Conservation (phyloP, 2,888 invertebrate species). For the Listrodromus nycthemerus region DNA sequence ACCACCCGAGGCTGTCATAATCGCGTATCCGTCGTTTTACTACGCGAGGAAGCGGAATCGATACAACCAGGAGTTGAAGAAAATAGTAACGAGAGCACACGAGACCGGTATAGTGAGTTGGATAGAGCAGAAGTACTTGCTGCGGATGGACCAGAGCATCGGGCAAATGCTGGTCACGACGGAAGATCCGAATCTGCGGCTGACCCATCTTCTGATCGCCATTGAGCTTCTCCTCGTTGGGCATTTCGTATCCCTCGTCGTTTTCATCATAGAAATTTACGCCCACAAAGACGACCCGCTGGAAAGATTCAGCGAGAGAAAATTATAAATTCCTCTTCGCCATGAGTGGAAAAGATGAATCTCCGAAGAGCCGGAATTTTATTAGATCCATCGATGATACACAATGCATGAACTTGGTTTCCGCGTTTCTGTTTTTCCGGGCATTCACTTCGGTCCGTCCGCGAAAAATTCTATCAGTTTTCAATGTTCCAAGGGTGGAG, state of each 20-base stretch:
- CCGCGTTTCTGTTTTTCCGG: neutral
- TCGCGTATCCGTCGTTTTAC: slow-evolving; percentile 59
- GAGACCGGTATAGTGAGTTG: slow-evolving; percentile 59
- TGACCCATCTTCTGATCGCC: slow-evolving; percentile 7
- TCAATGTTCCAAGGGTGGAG: neutral
- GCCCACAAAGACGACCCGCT: neutral
- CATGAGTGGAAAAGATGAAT: neutral
- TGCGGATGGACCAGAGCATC: neutral
- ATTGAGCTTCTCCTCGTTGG: slow-evolving; percentile 8
- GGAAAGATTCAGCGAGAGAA: neutral
- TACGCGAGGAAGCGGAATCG: slow-evolving; percentile 60
- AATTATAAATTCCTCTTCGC: slow-evolving; percentile 1
- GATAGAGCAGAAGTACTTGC: slow-evolving; percentile 20
- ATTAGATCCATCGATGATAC: neutral
- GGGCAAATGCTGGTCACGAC: neutral
- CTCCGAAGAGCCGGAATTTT: neutral
- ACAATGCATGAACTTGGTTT: neutral
- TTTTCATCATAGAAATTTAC: slow-evolving; percentile 21
- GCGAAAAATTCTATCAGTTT: slow-evolving; percentile 1
- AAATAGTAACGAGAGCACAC: slow-evolving; percentile 46
- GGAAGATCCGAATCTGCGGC: neutral
- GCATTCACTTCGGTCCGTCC: neutral
- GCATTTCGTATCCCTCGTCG: slow-evolving; percentile 4
- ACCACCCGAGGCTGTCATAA: slow-evolving; percentile 11
- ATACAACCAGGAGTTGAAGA: slow-evolving; percentile 49